These are phyloP conservation scores for Zygogramma bicolorata DNA, from an alignment of 2,888 invertebrate species.

Conservation along the genomic window DNA sequence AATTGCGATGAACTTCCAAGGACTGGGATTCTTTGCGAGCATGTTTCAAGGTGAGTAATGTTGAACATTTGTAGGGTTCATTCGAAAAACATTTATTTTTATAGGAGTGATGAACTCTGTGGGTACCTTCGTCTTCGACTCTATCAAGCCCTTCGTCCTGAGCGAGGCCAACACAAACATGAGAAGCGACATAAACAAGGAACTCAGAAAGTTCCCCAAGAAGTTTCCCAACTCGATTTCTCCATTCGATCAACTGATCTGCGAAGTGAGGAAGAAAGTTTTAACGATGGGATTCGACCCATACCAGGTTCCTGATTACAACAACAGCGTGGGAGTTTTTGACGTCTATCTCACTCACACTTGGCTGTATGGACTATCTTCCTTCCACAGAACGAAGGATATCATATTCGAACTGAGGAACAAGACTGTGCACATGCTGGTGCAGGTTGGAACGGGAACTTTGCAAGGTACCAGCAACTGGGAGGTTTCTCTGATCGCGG, in stretches of 20 bases:
- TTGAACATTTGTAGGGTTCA: not conserved
- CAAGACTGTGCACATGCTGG: constrained; percentile 74
- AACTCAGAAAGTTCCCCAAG: constrained; percentile 78
- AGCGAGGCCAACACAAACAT: constrained; percentile 82
- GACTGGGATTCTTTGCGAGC: constrained; percentile 81
- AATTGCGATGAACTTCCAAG: constrained; percentile 85
- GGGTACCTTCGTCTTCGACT: constrained; percentile 85
- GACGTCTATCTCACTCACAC: constrained; percentile 79
- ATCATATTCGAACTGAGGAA: constrained; percentile 80
- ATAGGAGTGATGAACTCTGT: constrained; percentile 82
- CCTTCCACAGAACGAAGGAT: constrained; percentile 85
- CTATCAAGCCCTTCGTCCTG: constrained; percentile 87
- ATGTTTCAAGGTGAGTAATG: constrained; percentile 65
- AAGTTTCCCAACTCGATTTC: constrained; percentile 88
- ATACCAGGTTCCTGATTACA: constrained; percentile 78
- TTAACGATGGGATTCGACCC: constrained; percentile 77
- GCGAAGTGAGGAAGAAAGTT: constrained; percentile 80
- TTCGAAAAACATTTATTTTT: not conserved
- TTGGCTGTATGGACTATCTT: constrained; percentile 83
- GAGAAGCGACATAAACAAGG: constrained; percentile 79
- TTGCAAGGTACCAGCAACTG: constrained; percentile 83
- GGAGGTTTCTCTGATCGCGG: constrained; percentile 79
- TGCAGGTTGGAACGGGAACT: constrained; percentile 85
- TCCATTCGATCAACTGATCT: constrained; percentile 85
- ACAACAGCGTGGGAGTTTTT: constrained; percentile 78